Conservation (phyloP, 2,797 vertebrate species). For the Pipistrellus kuhlii region DNA sequence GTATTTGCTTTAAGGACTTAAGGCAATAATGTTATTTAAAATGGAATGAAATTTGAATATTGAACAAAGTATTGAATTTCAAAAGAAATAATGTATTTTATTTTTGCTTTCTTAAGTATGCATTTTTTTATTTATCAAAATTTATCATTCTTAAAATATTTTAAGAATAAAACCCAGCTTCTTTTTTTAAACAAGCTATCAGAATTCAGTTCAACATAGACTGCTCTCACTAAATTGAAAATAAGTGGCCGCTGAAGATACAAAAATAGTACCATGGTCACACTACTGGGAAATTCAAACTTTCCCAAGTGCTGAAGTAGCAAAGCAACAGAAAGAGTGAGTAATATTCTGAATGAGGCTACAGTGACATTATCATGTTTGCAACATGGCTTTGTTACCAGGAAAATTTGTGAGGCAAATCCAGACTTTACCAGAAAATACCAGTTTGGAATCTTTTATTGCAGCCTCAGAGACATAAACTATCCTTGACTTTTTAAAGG, state of each 20-base stretch:
- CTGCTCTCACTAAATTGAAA: constrained; percentile 69
- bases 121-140: constrained; percentile 3
- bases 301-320: constrained; percentile 76
- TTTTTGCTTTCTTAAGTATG: constrained; percentile 12
- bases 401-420: constrained; percentile 77
- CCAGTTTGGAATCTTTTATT: constrained; percentile 73
- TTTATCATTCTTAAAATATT: constrained; percentile 42
- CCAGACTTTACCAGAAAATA: constrained; percentile 79
- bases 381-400: constrained; percentile 77
- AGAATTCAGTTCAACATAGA: constrained; percentile 44
- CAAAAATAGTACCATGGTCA: constrained; percentile 79
- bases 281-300: constrained; percentile 77
- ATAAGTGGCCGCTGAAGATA: constrained; percentile 54
- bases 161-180: neutral
- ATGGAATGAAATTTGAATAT: constrained; percentile 39
- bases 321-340: constrained; percentile 77
- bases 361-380: constrained; percentile 77
- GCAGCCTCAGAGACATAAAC: constrained; percentile 75
- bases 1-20: neutral
- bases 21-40: constrained; percentile 1
- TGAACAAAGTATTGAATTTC: neutral
- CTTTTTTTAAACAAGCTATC: constrained; percentile 16
- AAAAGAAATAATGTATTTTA: neutral
- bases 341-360: constrained; percentile 73
- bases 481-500: constrained; percentile 78